Percentiles rank a stretch among this genome's conserved stretches.
Conservation (phyloP, 1,140 invertebrate species). For the Choristoneura fumiferana region DNA sequence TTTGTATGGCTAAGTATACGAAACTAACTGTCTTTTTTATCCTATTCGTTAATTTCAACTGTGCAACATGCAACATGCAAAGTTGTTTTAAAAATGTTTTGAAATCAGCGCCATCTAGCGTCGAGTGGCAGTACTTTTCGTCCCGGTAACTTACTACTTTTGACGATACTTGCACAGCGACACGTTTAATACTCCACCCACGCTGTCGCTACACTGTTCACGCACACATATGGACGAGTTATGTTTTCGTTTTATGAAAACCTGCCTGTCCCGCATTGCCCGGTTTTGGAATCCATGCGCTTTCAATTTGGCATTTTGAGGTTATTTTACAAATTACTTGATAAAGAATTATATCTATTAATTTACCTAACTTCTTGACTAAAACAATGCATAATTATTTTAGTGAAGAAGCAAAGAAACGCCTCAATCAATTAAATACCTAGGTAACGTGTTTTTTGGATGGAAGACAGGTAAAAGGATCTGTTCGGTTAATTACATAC, state of each 20-base stretch:
- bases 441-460: too few relatives aligned
- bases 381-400: too few relatives aligned
- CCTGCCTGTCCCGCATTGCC: conserved; percentile 7
- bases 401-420: too few relatives aligned
- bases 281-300: not conserved
- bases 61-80: not conserved
- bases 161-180: conserved; percentile 22
- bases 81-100: not conserved
- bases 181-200: not conserved
- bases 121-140: conserved; percentile 54
- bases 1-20: not conserved
- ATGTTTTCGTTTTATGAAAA: conserved; percentile 16
- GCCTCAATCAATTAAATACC: too few relatives aligned
- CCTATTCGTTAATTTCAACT: not conserved
- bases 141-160: not conserved
- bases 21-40: not conserved
- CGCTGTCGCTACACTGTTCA: not conserved
- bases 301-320: too few relatives aligned
- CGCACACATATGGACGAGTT: not conserved
- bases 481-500: too few relatives aligned
- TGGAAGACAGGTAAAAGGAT: too few relatives aligned
- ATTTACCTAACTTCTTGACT: too few relatives aligned
- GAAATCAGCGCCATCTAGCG: conserved; percentile 55
- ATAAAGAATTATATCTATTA: too few relatives aligned
- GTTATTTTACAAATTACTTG: too few relatives aligned